A percentile compares a stretch with the other conserved stretches of the same genome.
Conservation (phyloP, 23 tunicate genomes). For the Phallusia fumigata region DNA sequence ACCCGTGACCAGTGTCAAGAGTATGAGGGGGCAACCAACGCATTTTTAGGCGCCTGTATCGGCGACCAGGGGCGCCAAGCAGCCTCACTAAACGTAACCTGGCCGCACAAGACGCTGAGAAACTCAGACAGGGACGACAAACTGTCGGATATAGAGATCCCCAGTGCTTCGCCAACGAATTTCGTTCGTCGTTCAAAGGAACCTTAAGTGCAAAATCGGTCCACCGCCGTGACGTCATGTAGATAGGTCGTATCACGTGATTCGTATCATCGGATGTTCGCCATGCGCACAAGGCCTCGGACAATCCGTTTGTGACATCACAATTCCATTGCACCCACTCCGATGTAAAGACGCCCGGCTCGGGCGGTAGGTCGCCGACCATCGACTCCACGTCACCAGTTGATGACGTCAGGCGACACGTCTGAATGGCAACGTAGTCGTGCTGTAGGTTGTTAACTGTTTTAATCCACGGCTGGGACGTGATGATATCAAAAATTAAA, state of each 20-base stretch:
- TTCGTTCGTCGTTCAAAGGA: conserved; percentile 8
- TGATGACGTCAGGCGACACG: conserved; percentile 14
- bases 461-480: conserved; percentile 50
- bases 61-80: conserved; percentile 63
- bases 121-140: conserved; percentile 54
- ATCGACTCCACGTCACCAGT: conserved; percentile 34
- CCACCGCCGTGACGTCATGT: conserved; percentile 61
- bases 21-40: conserved; percentile 62
- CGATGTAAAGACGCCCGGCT: conserved; percentile 48
- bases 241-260: conserved; percentile 15
- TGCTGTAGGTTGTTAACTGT: conserved; percentile 21
- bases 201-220: conserved; percentile 56
- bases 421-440: conserved; percentile 60
- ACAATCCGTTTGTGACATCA: conserved; percentile 28
- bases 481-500: conserved; percentile 34
- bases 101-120: conserved; percentile 48
- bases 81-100: conserved; percentile 37
- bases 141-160: conserved; percentile 17
- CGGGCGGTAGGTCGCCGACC: neutral
- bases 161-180: conserved; percentile 34
- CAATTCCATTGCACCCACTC: conserved; percentile 66
- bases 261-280: conserved; percentile 5
- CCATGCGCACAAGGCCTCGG: conserved; percentile 14
- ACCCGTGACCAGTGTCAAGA: conserved; percentile 69
- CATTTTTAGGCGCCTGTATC: conserved; percentile 66